Evolutionary conservation across 2,113 vertebrate species (phyloP).

Genomic region (Heptranchias perlo): DNA sequence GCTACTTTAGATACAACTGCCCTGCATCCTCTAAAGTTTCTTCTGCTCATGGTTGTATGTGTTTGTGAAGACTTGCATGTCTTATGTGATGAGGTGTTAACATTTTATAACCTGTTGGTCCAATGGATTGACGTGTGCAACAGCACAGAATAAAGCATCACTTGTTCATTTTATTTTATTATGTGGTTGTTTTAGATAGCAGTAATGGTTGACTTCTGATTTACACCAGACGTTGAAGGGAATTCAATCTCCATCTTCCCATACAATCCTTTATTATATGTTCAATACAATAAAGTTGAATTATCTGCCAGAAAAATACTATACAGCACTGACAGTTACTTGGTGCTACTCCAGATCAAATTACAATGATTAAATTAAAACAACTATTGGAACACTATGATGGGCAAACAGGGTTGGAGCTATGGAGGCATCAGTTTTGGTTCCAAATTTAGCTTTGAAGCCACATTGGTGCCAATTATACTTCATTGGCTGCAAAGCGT

Average conservation of each 20-base stretch:
- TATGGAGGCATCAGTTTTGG: neutral
- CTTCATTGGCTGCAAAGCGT: no score
- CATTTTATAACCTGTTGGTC: conserved; percentile 3
- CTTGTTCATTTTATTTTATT: neutral
- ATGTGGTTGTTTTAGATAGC: neutral
- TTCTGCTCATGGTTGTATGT: neutral
- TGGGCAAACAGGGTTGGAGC: neutral
- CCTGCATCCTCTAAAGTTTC: neutral
- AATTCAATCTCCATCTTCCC: neutral
- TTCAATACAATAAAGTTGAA: neutral
- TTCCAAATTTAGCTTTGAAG: neutral
- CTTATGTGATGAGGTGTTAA: neutral
- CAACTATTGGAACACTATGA: neutral
- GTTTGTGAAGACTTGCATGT: neutral
- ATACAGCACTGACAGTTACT: neutral
- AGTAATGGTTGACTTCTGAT: neutral
- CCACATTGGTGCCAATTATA: neutral
- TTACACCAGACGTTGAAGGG: neutral
- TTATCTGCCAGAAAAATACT: neutral
- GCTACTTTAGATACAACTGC: neutral
- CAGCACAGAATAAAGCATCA: neutral
- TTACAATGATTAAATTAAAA: neutral
- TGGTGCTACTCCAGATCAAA: neutral
- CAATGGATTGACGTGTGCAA: neutral
- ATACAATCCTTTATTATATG: neutral